A percentile compares a stretch with the other conserved stretches of the same genome.
Evolutionary conservation across 2,113 vertebrate species (phyloP).

Genomic region (Dicaeum eximium): DNA sequence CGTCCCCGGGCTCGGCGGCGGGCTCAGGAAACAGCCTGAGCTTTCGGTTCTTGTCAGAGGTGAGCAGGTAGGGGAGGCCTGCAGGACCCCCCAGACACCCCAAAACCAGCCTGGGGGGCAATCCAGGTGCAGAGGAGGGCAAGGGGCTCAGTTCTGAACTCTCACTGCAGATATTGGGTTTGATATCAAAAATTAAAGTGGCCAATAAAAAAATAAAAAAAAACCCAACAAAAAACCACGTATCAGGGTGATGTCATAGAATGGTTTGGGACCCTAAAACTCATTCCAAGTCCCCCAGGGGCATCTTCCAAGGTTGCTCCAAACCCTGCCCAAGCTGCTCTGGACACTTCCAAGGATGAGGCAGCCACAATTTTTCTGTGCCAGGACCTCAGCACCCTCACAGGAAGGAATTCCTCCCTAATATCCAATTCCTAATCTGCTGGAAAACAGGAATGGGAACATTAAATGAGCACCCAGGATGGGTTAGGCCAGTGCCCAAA

Average conservation of each 20-base stretch:
- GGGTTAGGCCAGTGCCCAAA: not conserved
- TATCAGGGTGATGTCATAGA: not conserved
- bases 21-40: slow-evolving; percentile 8
- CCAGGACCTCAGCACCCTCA: not conserved
- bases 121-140: not conserved
- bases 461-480: not conserved
- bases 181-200: not conserved
- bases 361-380: not conserved
- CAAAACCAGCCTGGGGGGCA: not conserved
- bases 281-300: too few species aligned
- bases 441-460: not conserved
- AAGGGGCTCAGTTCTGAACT: not conserved
- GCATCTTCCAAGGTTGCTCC: not conserved
- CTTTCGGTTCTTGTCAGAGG: slow-evolving; percentile 21
- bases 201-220: not conserved
- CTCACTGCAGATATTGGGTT: not conserved
- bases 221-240: not conserved
- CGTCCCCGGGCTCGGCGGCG: not conserved
- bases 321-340: not conserved
- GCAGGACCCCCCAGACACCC: not conserved
- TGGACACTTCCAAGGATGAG: not conserved
- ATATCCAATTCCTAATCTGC: not conserved
- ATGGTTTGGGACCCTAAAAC: not conserved
- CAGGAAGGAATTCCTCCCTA: not conserved
- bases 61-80: slow-evolving; percentile 5